These are phyloP conservation scores for Palythoa grandis DNA, from an alignment of 92 coral and sea anemone genomes.

Conservation along the genomic window DNA sequence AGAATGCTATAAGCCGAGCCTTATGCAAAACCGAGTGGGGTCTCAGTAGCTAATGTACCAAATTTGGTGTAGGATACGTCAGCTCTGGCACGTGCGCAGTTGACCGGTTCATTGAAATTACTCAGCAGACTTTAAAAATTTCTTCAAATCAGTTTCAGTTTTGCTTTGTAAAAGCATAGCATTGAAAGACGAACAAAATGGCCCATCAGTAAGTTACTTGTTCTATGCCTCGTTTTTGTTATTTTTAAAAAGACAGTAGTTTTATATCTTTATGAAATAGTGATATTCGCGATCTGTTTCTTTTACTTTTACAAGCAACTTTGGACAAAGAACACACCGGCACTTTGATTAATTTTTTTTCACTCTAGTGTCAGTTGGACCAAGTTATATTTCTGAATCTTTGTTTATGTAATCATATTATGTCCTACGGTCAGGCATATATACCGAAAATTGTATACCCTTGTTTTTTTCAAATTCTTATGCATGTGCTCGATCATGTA, in stretches of 20 bases:
- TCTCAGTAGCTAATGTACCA: constrained; percentile 39
- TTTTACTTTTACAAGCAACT: neutral
- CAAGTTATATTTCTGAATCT: neutral
- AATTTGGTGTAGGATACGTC: constrained; percentile 80
- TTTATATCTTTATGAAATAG: neutral
- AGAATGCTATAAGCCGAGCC: constrained; percentile 6
- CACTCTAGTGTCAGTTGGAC: neutral
- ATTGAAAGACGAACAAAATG: constrained; percentile 17
- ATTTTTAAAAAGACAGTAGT: neutral
- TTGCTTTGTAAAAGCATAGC: constrained; percentile 8
- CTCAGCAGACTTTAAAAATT: constrained; percentile 77
- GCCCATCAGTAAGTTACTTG: constrained; percentile 59
- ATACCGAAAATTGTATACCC: neutral
- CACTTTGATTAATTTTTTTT: neutral
- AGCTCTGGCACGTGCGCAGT: constrained; percentile 99
- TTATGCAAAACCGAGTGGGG: neutral
- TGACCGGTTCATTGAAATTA: constrained; percentile 80
- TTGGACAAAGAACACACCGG: constrained; percentile 46
- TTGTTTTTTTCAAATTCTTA: neutral
- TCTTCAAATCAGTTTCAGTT: constrained; percentile 36
- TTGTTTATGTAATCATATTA: neutral
- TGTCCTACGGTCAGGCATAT: neutral
- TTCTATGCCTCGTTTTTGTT: neutral
- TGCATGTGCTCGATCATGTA: neutral
- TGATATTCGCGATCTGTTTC: constrained; percentile 4